These are phyloP conservation scores for Ptychobarbus kaznakovi DNA, from an alignment of 2,797 vertebrate genomes.

Conservation along the genomic window DNA sequence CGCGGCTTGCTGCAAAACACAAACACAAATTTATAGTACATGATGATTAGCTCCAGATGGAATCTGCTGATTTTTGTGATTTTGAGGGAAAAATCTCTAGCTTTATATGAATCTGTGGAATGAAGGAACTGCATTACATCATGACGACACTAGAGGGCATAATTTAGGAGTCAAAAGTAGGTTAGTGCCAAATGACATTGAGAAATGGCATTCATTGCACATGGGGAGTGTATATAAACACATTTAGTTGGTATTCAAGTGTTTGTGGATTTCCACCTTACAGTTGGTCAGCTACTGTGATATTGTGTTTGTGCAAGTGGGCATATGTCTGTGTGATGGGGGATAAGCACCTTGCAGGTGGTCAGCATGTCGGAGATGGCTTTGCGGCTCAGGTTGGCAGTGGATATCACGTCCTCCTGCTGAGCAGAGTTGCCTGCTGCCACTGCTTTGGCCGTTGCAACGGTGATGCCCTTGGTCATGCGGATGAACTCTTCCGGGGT, in stretches of 20 bases:
- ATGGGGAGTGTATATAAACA: background rate
- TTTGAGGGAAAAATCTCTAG: background rate
- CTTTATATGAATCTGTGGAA: background rate
- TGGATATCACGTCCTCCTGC: slow-evolving; percentile 96
- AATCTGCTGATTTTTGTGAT: background rate
- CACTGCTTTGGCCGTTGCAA: slow-evolving; percentile 96
- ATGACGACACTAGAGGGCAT: slow-evolving; percentile 23
- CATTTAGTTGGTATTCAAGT: background rate
- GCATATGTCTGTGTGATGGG: slow-evolving; percentile 53
- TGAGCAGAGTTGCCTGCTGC: slow-evolving; percentile 95
- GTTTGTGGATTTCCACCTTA: background rate
- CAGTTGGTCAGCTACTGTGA: slow-evolving; percentile 2
- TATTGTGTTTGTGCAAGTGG: slow-evolving; percentile 15
- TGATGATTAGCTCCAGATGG: background rate
- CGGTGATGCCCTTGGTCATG: slow-evolving; percentile 99
- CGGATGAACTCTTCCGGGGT: slow-evolving; percentile 96
- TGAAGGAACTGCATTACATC: background rate
- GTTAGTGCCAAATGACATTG: slow-evolving; percentile 45
- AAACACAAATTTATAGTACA: slow-evolving; percentile 14
- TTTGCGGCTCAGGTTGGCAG: slow-evolving; percentile 97
- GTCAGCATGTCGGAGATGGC: slow-evolving; percentile 94
- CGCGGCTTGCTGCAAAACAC: slow-evolving; percentile 86
- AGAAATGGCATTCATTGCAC: slow-evolving; percentile 11
- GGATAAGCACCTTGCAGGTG: slow-evolving; percentile 92
- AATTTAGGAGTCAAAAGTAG: slow-evolving; percentile 17